phyloP scores from a whole-genome alignment of 2,113 vertebrate genomes.

The Daboia siamensis region DNA sequence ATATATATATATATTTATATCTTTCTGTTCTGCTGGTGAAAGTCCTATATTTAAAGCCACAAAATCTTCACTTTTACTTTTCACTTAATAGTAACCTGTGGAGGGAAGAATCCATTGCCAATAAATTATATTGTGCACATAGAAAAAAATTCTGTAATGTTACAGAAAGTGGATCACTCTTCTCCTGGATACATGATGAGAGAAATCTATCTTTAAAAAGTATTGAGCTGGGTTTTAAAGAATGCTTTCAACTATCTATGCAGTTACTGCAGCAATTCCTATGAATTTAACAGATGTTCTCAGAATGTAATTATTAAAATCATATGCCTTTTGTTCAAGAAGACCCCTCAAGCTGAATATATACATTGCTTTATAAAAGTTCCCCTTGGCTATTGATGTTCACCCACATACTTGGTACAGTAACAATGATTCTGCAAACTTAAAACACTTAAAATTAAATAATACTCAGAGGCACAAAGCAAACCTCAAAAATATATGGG shows the following conservation, averaged over 20 bases:
- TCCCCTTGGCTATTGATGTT: constrained; percentile 76
- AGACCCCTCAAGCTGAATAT: constrained; percentile 74
- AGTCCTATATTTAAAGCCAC: constrained; percentile 70
- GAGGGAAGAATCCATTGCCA: constrained; percentile 62
- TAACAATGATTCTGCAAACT: constrained; percentile 78
- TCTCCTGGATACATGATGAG: constrained; percentile 73
- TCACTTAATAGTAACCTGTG: constrained; percentile 66
- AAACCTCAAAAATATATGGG: constrained; percentile 75
- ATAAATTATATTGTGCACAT: constrained; percentile 74
- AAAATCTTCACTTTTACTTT: constrained; percentile 70
- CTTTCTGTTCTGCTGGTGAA: constrained; percentile 70
- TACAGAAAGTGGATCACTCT: constrained; percentile 72
- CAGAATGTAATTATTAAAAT: constrained; percentile 76
- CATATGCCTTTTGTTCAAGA: constrained; percentile 71
- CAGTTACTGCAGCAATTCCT: constrained; percentile 69
- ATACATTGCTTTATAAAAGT: constrained; percentile 84
- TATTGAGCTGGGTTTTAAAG: constrained; percentile 73
- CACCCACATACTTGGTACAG: constrained; percentile 77
- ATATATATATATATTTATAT: constrained; percentile 63
- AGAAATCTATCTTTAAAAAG: constrained; percentile 73
- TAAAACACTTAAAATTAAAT: constrained; percentile 78
- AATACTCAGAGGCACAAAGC: constrained; percentile 83
- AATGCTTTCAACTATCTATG: constrained; percentile 74
- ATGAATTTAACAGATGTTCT: constrained; percentile 75
- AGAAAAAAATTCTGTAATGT: constrained; percentile 69